Evolutionary conservation across 2,797 vertebrate species (phyloP), one percentile per base, ranked within the genome.

Genomic region (Crax fasciolata): DNA sequence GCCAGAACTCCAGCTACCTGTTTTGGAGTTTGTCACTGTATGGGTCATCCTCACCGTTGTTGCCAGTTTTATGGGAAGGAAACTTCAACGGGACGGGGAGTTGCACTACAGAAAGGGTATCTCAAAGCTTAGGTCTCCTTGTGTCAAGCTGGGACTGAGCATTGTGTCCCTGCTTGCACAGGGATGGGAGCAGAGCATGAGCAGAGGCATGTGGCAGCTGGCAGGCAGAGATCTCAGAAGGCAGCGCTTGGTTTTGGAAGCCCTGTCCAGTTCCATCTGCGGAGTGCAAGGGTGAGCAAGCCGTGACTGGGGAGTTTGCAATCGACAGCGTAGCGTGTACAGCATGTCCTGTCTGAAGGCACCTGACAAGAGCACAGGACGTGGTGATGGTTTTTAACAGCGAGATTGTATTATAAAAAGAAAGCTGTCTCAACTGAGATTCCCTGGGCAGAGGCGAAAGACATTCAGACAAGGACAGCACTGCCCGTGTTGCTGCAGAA

Each of bases 371-470:
- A 80, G 89, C 57, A 32, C 68, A 84, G 84, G 75, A 79, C 73
- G 13, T 43, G 54, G 84, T 78, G 82, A 70, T 68, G 66, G 66
- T 21, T 96, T 94, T 96, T 79, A 96, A 65, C 78, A 89, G 93
- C 2, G 7, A 48, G 19, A 80, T 81, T 89, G 76, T 73, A 80
- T 95, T 94, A 89, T 90, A 92, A 94, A 95, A 96, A 89, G 92
- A 94, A 38, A 3, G 0, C 49, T 71, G 46, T 87, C 90, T 88
- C 84, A 87, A 51, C 91, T 82, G 84, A 96, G 88, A 88, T 93
- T 94, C 87, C 83, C 88, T 62, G 90, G 87, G 66, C 93, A 95
- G 93, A 89, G 90, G 94, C 5, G 0, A 93, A 96, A 95, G 92
- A 86, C 93, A 83, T 93, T 83, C 39, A 79, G 81, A 58, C 93